phyloP scores from a whole-genome alignment of 2,888 invertebrate species.

The Eutolmus rufibarbis region DNA sequence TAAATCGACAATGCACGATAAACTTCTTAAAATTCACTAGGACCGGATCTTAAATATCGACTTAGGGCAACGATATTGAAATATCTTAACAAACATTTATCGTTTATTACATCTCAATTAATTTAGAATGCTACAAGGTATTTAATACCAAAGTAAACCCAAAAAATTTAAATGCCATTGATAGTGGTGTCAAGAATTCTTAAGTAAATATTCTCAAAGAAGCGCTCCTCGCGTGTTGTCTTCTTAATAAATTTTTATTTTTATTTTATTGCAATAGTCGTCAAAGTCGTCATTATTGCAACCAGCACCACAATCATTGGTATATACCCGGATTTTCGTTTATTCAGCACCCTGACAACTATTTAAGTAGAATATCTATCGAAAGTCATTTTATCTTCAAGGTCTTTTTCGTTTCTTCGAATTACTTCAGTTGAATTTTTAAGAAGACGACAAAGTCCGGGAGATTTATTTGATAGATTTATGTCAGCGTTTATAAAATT shows the following conservation, averaged over 20 bases:
- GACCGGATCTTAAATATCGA: not conserved
- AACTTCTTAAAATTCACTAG: not conserved
- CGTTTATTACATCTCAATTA: too few relatives aligned
- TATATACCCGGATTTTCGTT: not conserved
- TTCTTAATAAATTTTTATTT: too few relatives aligned
- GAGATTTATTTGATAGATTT: not conserved
- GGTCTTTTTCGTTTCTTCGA: not conserved
- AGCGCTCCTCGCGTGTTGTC: too few relatives aligned
- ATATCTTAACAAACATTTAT: too few relatives aligned
- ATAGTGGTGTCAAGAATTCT: not conserved
- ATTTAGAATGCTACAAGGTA: too few relatives aligned
- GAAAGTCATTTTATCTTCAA: not conserved
- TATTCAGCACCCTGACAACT: not conserved
- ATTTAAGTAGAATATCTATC: not conserved
- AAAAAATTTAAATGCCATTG: not conserved
- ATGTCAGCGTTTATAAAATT: not conserved
- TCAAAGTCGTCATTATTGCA: not conserved
- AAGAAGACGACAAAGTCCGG: not conserved
- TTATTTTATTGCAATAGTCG: too few relatives aligned
- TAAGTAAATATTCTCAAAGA: not conserved
- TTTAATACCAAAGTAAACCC: not conserved
- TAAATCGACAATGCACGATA: not conserved
- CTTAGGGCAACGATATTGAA: too few relatives aligned
- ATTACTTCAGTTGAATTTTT: not conserved
- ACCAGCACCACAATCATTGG: not conserved